Evolutionary conservation across 2,888 invertebrate genomes (phyloP).

Genomic region (Eilema sororculum): DNA sequence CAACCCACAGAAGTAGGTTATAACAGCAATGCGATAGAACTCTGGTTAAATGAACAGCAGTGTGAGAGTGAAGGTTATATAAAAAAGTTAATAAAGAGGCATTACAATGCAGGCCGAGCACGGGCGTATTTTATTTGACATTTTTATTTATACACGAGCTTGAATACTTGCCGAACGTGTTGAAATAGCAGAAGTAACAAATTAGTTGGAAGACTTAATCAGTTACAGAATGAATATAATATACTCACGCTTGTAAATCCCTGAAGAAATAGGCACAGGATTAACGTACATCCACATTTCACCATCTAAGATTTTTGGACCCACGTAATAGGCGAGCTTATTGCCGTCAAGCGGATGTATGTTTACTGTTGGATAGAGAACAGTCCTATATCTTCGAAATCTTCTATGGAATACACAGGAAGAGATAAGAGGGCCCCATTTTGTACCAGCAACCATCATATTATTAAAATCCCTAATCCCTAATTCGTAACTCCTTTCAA

Average conservation of each 20-base stretch:
- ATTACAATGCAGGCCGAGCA: background rate
- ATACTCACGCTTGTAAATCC: too few species aligned
- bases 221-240: background rate
- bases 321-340: too few species aligned
- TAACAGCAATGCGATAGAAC: background rate
- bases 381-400: too few species aligned
- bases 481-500: background rate
- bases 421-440: too few species aligned
- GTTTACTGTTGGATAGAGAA: too few species aligned
- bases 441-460: too few species aligned
- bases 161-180: background rate
- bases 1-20: background rate
- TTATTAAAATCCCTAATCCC: background rate
- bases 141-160: background rate
- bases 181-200: background rate
- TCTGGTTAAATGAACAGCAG: background rate
- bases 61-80: background rate
- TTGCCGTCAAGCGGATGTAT: too few species aligned
- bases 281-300: too few species aligned
- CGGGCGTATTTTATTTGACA: background rate
- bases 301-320: too few species aligned
- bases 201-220: background rate
- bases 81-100: background rate
- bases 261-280: too few species aligned
- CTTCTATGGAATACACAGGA: too few species aligned